Evolutionary conservation across 2,797 vertebrate species (phyloP), one percentile per base, ranked within the genome.

Genomic region (Rhabdomys pumilio): DNA sequence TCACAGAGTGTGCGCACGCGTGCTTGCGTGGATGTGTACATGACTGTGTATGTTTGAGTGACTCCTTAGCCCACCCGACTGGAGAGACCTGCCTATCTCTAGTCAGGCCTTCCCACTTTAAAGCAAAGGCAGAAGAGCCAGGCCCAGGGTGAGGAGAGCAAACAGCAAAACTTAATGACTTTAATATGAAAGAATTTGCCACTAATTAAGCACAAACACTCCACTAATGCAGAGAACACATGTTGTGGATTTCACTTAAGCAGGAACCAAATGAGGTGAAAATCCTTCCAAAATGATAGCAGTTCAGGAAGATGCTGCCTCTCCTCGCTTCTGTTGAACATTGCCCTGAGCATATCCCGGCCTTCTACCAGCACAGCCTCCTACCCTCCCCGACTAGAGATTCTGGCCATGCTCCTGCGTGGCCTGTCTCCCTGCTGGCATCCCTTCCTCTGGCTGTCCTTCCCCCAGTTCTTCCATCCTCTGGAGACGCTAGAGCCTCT

Each of bases 131-230:
- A 31, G 73, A 85, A 89, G 82, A 97, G 83, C 73, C 93, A 88
- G 94, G 80, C 92, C 89, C 44, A 38, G 93, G 89, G 87, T 97
- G 76, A 97, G 93, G 93, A 96, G 86, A 82, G 81, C 96, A 96
- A 97, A 98, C 67, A 19, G 96, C 93, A 96, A 94, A 97, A 97
- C 85, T 86, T 96, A 96, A 96, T 97, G 97, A 96, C 97, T 98
- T 96, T 98, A 97, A 97, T 97, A 97, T 93, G 95, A 96, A 97
- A 96, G 97, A 97, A 96, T 97, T 97, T 97, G 97, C 96, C 97
- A 95, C 97, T 96, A 97, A 98, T 97, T 97, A 97, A 97, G 97
- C 96, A 96, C 96, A 96, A 97, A 97, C 96, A 96, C 96, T 94
- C 95, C 82, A 91, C 97, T 97, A 97, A 97, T 95, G 96, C 97